These are phyloP conservation scores for Anhinga anhinga DNA, from an alignment of 2,113 vertebrate genomes.

Conservation along the genomic window DNA sequence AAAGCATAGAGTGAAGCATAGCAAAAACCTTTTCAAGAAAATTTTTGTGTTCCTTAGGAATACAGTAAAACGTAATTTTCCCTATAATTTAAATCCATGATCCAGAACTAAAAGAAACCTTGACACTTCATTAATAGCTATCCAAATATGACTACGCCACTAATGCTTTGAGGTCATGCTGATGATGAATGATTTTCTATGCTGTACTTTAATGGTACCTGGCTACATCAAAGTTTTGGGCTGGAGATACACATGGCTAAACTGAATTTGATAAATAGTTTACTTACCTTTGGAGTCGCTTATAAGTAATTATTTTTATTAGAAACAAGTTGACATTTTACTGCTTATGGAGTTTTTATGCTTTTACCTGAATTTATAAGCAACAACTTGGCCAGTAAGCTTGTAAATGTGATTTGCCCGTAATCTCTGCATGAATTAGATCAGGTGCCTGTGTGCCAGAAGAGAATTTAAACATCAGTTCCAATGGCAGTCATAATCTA, in stretches of 20 bases:
- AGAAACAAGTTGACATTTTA: background rate
- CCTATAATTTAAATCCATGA: background rate
- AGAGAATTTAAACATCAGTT: constrained; percentile 35
- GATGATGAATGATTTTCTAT: background rate
- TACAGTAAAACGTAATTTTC: background rate
- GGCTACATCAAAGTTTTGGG: background rate
- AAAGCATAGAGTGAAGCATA: background rate
- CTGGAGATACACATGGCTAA: background rate
- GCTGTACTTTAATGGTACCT: background rate
- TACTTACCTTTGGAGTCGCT: background rate
- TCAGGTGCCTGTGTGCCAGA: background rate
- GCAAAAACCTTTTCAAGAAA: background rate
- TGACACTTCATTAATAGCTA: background rate
- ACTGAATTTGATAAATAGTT: background rate
- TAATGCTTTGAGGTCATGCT: background rate
- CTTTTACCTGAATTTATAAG: constrained; percentile 41
- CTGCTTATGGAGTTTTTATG: constrained; percentile 12
- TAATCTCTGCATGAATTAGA: constrained; percentile 9
- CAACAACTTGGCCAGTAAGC: background rate
- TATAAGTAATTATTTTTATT: constrained; percentile 14
- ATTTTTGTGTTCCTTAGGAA: background rate
- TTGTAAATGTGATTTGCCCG: constrained; percentile 53
- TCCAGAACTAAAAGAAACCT: background rate
- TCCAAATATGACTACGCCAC: background rate
- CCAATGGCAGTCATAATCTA: background rate